A percentile compares a stretch with the other conserved stretches of the same genome.
phyloP scores from a whole-genome alignment of 1,140 invertebrate genomes.

The Bombyx mandarina region DNA sequence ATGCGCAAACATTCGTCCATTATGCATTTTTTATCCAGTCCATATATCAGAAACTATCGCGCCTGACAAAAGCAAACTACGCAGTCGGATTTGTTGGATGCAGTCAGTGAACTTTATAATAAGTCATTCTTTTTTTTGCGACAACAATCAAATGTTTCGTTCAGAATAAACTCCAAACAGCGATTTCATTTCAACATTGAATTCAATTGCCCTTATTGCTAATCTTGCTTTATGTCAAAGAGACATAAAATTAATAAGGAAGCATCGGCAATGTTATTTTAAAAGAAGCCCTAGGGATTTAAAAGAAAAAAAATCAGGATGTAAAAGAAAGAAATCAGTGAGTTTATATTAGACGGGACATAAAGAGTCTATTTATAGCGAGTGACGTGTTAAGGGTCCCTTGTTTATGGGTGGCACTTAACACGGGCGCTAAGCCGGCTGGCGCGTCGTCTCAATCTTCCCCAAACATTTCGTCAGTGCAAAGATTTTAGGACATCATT shows the following conservation, averaged over 20 bases:
- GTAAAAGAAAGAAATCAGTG: constrained; percentile 15
- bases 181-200: constrained; percentile 18
- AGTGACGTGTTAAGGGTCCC: constrained; percentile 31
- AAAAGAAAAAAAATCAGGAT: too few species aligned
- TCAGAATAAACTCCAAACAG: constrained; percentile 16
- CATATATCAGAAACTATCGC: constrained; percentile 39
- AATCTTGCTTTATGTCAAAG: not conserved
- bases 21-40: constrained; percentile 35
- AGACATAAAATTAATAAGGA: not conserved
- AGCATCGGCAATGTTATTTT: not conserved
- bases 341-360: constrained; percentile 30
- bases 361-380: constrained; percentile 40
- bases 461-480: constrained; percentile 7
- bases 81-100: constrained; percentile 30
- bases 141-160: constrained; percentile 8
- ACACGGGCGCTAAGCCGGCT: constrained; percentile 27
- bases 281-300: too few species aligned
- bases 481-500: constrained; percentile 23
- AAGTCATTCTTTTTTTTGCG: constrained; percentile 6
- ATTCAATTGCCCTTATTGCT: not conserved
- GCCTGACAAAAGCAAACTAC: constrained; percentile 37
- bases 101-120: constrained; percentile 32
- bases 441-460: constrained; percentile 8
- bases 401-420: constrained; percentile 40
- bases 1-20: constrained; percentile 37